Base-by-base conservation (phyloP, 2,797 vertebrate genomes). In the Paramormyrops hopkinsi region DNA sequence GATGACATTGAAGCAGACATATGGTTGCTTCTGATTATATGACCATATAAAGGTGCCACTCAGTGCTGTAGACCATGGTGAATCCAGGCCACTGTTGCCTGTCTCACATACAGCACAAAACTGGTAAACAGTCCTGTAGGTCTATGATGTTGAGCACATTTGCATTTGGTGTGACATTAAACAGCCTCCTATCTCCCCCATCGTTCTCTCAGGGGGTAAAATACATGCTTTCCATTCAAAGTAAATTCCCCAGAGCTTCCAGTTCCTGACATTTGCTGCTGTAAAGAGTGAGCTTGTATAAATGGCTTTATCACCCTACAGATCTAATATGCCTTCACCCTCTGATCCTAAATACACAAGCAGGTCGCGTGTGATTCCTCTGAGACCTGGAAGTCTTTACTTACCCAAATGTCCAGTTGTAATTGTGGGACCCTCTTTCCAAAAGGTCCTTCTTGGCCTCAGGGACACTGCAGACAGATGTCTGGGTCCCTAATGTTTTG, bases 321-420 rank as follows among this genome's bases (percentile, higher is more conserved):
- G 88, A 14, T 56, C 5, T 9, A 22, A 84, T 33, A 44, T 51
- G 12, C 51, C 44, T 29, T 41, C 29, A 59, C n/a, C 25, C 44
- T 50, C 53, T 84, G 53, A 84, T 84, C 25, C 17, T 86, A 86
- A 48, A 53, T 84, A 37, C 54, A 87, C 19, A 46, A 46, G 54
- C 84, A 12, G 50, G 11, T 29, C 37, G 12, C 6, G 1, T 50
- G 0, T 85, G 48, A 1, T 69, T 53, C 37, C 51, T 48, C 29
- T 46, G 37, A 44, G 14, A 22, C 41, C 19, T 56, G n/a, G 3
- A 25, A 48, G 8, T 8, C 19, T 90, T 53, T n/a, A 94, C 97
- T 97, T 93, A 99, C 98, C 94, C 95, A 92, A 99, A 99, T 0
- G 98, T 98, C 98, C 98, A 99, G 95, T 99, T 99, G 92, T 97